Conservation (phyloP, 2,888 invertebrate genomes). For the Pachydiplax longipennis region DNA sequence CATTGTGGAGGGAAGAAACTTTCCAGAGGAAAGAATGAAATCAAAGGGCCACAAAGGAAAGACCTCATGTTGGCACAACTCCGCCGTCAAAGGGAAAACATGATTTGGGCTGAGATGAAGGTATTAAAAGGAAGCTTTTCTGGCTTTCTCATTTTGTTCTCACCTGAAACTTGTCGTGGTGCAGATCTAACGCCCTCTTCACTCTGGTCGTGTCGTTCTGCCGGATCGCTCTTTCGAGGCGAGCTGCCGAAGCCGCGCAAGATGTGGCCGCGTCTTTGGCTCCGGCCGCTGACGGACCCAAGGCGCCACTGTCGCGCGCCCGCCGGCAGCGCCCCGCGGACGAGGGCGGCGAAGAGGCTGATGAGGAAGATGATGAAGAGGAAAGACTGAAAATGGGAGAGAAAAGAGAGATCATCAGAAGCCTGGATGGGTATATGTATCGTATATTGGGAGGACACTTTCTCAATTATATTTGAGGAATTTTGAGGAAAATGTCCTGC, state of each 20-base stretch:
- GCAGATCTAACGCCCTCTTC: constrained; percentile 63
- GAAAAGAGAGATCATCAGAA: background rate
- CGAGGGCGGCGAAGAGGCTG: constrained; percentile 26
- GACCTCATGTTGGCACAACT: background rate
- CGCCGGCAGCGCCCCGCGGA: constrained; percentile 18
- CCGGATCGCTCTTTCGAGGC: constrained; percentile 63
- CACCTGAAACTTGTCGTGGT: constrained; percentile 62
- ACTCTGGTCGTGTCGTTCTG: constrained; percentile 63
- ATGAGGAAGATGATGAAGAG: constrained; percentile 51
- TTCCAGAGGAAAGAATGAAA: background rate
- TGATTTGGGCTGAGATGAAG: too few species aligned
- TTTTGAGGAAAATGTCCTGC: too few species aligned
- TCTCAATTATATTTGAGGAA: background rate
- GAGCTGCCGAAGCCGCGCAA: constrained; percentile 56
- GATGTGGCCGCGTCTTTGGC: constrained; percentile 10
- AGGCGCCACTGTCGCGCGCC: constrained; percentile 53
- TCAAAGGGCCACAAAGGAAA: background rate
- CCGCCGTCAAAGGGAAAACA: background rate
- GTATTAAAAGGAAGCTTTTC: background rate
- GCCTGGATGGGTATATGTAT: background rate
- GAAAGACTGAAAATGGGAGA: constrained; percentile 53
- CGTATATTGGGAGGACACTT: background rate
- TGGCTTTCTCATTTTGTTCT: constrained; percentile 46
- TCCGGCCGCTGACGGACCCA: constrained; percentile 25
- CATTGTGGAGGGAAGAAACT: background rate